Evolutionary conservation across 2,113 vertebrate genomes (phyloP).

Genomic region (Saguinus imperator): DNA sequence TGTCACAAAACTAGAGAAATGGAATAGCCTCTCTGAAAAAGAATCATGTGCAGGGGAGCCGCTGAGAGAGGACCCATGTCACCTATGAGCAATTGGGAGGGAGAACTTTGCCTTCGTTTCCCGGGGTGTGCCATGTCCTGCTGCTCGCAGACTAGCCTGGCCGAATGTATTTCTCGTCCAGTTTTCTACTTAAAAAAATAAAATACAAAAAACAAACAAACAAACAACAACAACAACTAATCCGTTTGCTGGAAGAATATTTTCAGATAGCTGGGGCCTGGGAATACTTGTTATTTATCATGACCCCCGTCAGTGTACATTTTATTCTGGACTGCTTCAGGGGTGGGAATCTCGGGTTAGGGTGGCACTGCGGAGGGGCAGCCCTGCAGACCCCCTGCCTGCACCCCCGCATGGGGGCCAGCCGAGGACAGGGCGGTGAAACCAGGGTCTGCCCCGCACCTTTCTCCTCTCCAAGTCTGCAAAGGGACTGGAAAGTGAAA

Average conservation of each 20-base stretch:
- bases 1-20: conserved; percentile 17
- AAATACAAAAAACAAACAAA: neutral
- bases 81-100: neutral
- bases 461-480: neutral
- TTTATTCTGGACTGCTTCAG: neutral
- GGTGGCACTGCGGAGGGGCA: neutral
- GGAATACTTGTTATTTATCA: neutral
- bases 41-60: neutral
- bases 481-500: neutral
- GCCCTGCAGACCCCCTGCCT: neutral
- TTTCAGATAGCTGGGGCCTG: neutral
- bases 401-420: fast-evolving
- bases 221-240: neutral
- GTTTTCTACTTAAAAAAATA: conserved; percentile 9
- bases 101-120: neutral
- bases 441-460: neutral
- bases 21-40: neutral
- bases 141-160: neutral
- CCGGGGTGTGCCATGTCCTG: neutral
- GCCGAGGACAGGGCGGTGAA: neutral
- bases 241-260: neutral
- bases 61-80: neutral
- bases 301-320: neutral
- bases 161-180: neutral
- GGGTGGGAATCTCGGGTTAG: neutral